Conservation (phyloP, 2,888 invertebrate species). For the Melanargia galathea region DNA sequence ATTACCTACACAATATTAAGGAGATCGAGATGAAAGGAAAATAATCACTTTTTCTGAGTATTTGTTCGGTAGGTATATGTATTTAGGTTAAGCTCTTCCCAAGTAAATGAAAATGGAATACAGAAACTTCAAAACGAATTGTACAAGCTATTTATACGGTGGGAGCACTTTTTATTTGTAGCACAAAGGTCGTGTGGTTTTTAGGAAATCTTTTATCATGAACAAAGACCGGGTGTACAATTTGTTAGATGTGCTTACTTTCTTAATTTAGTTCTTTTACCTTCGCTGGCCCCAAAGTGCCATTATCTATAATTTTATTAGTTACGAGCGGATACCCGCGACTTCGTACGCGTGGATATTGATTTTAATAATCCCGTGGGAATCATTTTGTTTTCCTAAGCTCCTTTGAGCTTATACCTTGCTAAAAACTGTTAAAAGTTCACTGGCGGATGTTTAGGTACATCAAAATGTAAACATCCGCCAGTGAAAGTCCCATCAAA, state of each 20-base stretch:
- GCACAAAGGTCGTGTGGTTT: neutral
- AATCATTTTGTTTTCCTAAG: too few relatives aligned
- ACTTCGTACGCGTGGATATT: too few relatives aligned
- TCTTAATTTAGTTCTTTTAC: neutral
- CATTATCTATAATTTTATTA: too few relatives aligned
- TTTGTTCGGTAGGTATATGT: neutral
- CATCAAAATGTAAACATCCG: too few relatives aligned
- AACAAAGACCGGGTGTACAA: neutral
- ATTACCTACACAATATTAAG: neutral
- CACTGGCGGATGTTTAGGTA: too few relatives aligned
- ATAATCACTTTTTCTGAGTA: neutral
- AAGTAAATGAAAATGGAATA: neutral
- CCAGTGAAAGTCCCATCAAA: too few relatives aligned
- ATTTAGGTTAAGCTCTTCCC: too few relatives aligned
- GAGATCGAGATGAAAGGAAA: conserved; percentile 3
- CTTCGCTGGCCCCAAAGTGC: too few relatives aligned
- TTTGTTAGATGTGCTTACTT: neutral
- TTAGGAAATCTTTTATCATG: neutral
- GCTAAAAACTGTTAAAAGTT: too few relatives aligned
- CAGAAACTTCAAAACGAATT: conserved; percentile 10
- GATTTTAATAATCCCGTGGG: too few relatives aligned
- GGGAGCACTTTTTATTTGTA: neutral
- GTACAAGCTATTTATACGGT: neutral
- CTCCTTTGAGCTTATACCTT: too few relatives aligned
- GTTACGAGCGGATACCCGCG: too few relatives aligned